phyloP scores from a whole-genome alignment of 2,113 vertebrate genomes.

The Heliornis fulica region DNA sequence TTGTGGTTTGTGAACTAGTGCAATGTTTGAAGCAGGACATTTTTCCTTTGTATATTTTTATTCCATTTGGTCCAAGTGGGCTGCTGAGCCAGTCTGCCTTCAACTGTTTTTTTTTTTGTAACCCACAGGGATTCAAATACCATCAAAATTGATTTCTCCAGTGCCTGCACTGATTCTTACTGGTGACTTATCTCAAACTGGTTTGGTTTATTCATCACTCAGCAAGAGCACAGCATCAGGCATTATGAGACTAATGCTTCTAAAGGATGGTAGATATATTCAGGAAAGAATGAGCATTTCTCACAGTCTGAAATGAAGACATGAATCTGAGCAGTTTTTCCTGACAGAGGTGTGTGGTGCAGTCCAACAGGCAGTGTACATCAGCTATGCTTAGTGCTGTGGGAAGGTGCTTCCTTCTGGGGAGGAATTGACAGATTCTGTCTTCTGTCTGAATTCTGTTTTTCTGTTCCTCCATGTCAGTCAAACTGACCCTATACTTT shows the following conservation, averaged over 20 bases:
- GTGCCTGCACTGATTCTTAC: background rate
- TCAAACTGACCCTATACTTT: background rate
- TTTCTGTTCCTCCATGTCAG: background rate
- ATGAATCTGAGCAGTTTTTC: no score
- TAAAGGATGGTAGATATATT: background rate
- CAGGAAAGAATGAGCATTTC: background rate
- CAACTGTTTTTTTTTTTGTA: background rate
- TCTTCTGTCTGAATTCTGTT: background rate
- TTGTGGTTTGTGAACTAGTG: background rate
- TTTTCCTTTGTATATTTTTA: background rate
- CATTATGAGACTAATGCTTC: background rate
- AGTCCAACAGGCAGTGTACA: background rate
- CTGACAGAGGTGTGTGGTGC: no score
- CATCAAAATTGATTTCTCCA: background rate
- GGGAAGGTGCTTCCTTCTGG: background rate
- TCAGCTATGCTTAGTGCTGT: background rate
- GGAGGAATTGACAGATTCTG: background rate
- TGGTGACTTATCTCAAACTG: background rate
- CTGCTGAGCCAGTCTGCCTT: background rate
- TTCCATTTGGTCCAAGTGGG: background rate
- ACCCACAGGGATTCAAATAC: background rate
- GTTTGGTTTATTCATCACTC: background rate
- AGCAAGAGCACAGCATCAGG: background rate
- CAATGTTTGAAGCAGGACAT: background rate
- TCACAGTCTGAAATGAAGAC: background rate